Percentiles rank a stretch among this genome's conserved stretches.
Conservation (phyloP, 2,797 vertebrate genomes). For the Mus spretus region DNA sequence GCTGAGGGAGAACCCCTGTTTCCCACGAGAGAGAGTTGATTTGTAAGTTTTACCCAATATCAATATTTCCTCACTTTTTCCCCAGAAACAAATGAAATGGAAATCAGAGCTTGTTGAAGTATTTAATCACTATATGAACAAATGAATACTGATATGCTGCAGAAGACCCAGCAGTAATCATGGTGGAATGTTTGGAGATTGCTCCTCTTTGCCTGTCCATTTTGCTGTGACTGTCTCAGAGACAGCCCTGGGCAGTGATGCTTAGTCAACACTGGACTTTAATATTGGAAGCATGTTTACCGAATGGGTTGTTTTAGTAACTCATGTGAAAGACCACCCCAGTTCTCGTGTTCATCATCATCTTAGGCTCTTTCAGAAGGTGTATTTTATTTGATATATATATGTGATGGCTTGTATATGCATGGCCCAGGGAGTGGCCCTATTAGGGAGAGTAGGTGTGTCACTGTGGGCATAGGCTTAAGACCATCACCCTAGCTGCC, state of each 20-base stretch:
- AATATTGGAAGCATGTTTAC: background rate
- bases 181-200: background rate
- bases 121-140: constrained; percentile 32
- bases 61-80: background rate
- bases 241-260: background rate
- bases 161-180: background rate
- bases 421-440: too few relatives aligned
- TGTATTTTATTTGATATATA: background rate
- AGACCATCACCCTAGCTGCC: too few relatives aligned
- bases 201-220: background rate
- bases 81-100: background rate
- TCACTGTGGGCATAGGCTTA: too few relatives aligned
- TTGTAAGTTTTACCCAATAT: constrained; percentile 42
- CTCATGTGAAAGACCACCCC: background rate
- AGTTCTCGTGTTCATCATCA: background rate
- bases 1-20: background rate
- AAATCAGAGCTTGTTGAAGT: background rate
- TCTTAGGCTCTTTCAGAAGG: background rate
- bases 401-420: background rate
- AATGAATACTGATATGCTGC: constrained; percentile 13
- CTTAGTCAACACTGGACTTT: background rate
- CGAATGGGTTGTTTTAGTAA: background rate
- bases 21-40: background rate
- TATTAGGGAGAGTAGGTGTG: too few relatives aligned
- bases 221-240: constrained; percentile 23